These are phyloP conservation scores for Paraplagusia blochii DNA, from an alignment of 2,113 vertebrate genomes.

Conservation along the genomic window DNA sequence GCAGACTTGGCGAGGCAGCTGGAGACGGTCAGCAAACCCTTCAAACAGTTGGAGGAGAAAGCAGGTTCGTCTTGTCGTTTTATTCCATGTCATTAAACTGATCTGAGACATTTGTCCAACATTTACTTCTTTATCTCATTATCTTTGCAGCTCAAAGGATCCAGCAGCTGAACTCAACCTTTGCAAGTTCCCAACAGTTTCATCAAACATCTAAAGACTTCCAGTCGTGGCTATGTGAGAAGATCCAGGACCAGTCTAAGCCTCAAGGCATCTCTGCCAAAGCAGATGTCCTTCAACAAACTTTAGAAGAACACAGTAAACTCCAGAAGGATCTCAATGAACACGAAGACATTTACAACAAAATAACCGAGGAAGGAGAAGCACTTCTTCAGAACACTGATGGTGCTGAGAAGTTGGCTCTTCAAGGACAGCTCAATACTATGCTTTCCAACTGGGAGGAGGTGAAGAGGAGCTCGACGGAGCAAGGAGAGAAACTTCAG, in stretches of 20 bases:
- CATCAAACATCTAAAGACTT: constrained; percentile 92
- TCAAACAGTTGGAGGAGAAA: constrained; percentile 90
- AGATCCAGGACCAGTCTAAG: constrained; percentile 79
- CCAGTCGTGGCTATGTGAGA: constrained; percentile 84
- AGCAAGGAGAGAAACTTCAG: constrained; percentile 80
- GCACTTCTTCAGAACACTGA: constrained; percentile 87
- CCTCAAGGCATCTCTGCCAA: constrained; percentile 79
- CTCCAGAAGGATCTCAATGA: constrained; percentile 74
- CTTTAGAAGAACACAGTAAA: constrained; percentile 81
- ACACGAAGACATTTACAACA: constrained; percentile 80
- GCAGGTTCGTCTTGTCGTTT: constrained; percentile 80
- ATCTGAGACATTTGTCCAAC: constrained; percentile 23
- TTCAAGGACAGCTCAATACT: constrained; percentile 83
- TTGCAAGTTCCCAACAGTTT: constrained; percentile 91
- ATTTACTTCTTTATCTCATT: constrained; percentile 24
- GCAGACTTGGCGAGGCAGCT: constrained; percentile 88
- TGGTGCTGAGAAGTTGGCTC: constrained; percentile 83
- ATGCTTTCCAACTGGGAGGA: constrained; percentile 87
- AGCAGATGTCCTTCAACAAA: constrained; percentile 76
- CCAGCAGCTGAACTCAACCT: constrained; percentile 87
- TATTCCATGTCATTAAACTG: constrained; percentile 6
- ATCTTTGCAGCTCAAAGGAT: constrained; percentile 79
- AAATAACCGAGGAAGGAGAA: constrained; percentile 85
- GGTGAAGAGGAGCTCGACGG: constrained; percentile 80
- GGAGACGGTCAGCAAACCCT: constrained; percentile 85